Percentiles rank a stretch among this genome's conserved stretches.
phyloP scores from a whole-genome alignment of 2,888 invertebrate species.

The Galerucella pusilla region DNA sequence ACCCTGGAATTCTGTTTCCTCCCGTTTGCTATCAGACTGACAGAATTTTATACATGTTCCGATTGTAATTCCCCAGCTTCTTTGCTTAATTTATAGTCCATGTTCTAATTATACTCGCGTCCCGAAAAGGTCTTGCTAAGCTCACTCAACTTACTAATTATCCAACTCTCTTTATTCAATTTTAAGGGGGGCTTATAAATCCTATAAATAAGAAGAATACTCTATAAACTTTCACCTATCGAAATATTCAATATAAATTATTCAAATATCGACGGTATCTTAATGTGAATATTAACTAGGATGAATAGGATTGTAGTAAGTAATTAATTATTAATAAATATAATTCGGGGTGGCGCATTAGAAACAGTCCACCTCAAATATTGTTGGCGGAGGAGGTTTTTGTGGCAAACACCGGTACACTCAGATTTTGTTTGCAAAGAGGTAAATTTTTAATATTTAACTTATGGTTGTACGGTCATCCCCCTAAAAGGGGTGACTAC shows the following conservation, averaged over 20 bases:
- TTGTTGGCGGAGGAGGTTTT: no score
- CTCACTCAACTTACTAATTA: conserved; percentile 59
- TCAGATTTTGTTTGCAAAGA: no score
- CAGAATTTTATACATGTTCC: conserved; percentile 57
- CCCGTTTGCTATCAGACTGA: conserved; percentile 49
- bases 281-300: no score
- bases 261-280: no score
- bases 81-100: conserved; percentile 60
- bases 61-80: conserved; percentile 57
- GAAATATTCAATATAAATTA: conserved; percentile 9
- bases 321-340: no score
- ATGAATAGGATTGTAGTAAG: no score
- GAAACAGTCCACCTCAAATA: no score
- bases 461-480: no score
- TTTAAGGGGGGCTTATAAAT: conserved; percentile 53
- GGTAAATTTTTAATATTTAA: no score
- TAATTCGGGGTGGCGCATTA: no score
- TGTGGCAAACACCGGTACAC: no score
- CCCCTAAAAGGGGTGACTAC: no score
- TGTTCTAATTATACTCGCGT: conserved; percentile 58
- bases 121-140: conserved; percentile 53
- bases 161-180: conserved; percentile 59
- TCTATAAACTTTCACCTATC: not conserved
- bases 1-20: conserved; percentile 29
- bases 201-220: conserved; percentile 27